Percentiles rank a stretch among this genome's conserved stretches.
phyloP scores from a whole-genome alignment of 2,888 invertebrate species.

The Biston betularia region DNA sequence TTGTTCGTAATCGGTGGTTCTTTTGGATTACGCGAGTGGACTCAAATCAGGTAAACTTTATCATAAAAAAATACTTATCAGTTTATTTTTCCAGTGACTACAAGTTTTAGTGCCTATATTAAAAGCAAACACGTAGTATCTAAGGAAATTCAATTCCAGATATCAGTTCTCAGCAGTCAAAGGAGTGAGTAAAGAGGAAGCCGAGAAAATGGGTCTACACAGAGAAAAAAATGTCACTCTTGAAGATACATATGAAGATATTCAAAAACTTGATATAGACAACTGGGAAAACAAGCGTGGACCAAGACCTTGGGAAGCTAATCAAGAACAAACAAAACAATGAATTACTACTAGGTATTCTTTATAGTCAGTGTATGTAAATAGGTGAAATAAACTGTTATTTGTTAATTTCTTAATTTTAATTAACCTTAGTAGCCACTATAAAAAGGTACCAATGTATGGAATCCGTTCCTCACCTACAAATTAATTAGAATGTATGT shows the following conservation, averaged over 20 bases:
- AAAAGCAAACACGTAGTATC: neutral
- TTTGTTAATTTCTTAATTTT: neutral
- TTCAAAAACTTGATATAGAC: constrained; percentile 90
- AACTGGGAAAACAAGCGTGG: constrained; percentile 95
- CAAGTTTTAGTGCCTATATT: too few relatives aligned
- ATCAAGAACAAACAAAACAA: constrained; percentile 52
- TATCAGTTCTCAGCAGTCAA: constrained; percentile 87
- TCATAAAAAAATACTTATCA: neutral
- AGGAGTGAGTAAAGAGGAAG: constrained; percentile 87
- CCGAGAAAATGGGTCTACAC: constrained; percentile 89
- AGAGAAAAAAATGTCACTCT: constrained; percentile 89
- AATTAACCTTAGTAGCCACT: too few relatives aligned
- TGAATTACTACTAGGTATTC: constrained; percentile 18
- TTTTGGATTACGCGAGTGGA: constrained; percentile 91
- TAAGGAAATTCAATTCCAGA: constrained; percentile 57
- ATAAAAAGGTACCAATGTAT: too few relatives aligned
- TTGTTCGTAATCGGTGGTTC: constrained; percentile 91
- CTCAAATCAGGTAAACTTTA: constrained; percentile 88
- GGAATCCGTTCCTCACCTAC: too few relatives aligned
- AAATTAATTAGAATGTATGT: too few relatives aligned
- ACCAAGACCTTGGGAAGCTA: constrained; percentile 94
- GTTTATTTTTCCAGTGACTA: neutral
- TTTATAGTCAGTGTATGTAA: neutral
- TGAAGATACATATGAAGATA: constrained; percentile 91
- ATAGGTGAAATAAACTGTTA: constrained; percentile 3